phyloP scores from a whole-genome alignment of 2,888 invertebrate species.

The Isoperla grammatica region DNA sequence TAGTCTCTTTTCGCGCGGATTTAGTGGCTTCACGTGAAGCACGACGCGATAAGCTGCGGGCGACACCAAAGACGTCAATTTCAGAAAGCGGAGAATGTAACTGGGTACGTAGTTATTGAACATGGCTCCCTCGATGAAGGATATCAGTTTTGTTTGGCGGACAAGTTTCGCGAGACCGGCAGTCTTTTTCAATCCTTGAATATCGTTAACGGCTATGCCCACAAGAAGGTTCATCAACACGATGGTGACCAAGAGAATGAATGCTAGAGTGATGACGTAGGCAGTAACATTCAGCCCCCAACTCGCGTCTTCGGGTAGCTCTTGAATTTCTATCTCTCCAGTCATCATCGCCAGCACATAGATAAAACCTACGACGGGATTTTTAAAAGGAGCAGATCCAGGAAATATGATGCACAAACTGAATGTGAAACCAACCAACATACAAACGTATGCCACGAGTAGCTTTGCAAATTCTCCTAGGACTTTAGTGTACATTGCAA shows the following conservation, averaged over 20 bases:
- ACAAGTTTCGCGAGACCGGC: constrained; percentile 79
- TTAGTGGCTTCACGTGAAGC: constrained; percentile 73
- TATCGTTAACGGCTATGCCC: constrained; percentile 83
- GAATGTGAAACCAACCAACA: constrained; percentile 79
- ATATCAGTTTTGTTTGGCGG: constrained; percentile 79
- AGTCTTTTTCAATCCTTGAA: constrained; percentile 78
- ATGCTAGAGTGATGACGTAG: constrained; percentile 74
- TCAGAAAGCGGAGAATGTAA: constrained; percentile 64
- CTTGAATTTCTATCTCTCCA: constrained; percentile 72
- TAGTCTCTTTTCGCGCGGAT: constrained; percentile 74
- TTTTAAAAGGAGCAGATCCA: constrained; percentile 72
- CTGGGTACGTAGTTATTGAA: constrained; percentile 74
- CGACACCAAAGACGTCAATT: constrained; percentile 72
- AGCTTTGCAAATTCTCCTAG: constrained; percentile 82
- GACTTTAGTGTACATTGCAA: constrained; percentile 85
- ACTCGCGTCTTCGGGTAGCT: constrained; percentile 51
- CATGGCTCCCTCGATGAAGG: constrained; percentile 75
- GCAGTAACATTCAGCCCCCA: constrained; percentile 68
- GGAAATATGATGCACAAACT: constrained; percentile 83
- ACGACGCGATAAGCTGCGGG: constrained; percentile 79
- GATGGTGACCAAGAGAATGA: constrained; percentile 76
- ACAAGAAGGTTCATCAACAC: constrained; percentile 81
- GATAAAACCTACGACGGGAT: constrained; percentile 78
- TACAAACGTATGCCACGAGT: constrained; percentile 78
- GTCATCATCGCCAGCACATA: constrained; percentile 87